Evolutionary conservation across 2,113 vertebrate species (phyloP), one percentile per base, ranked within the genome.

Genomic region (Paradisaea rubra): DNA sequence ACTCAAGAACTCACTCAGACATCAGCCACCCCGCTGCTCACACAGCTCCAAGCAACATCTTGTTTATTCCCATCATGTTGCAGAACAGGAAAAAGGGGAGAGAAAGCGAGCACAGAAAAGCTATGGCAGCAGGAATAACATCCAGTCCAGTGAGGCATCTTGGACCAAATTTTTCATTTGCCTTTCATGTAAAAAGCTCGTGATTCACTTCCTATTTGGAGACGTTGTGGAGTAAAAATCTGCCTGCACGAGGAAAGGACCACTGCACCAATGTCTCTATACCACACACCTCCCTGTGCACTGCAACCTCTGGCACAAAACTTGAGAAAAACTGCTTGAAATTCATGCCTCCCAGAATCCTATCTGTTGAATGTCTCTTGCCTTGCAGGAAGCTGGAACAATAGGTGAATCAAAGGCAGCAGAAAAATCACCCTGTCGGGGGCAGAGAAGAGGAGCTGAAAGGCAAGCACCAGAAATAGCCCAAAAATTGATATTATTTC

Each of bases 381-480:
- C 95, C 92, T 93, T 73, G 80, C 56, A 93, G 88, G 88, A 81
- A 80, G 76, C 80, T 93, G 86, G 94, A 96, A 95, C 92, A 96
- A 95, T 93, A 88, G 95, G 88, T 69, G 95, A 96, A 94, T 94
- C 96, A 96, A 88, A 96, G 82, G 56, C 82, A 88, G 65, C 72
- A 81, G 47, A 60, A 89, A 87, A 95, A 92, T 91, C 94, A 91
- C 80, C 44, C 54, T 86, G 86, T 93, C 47, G 35, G 78, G 87
- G 85, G 39, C 86, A 94, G 42, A 88, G 86, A 93, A 88, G n/a
- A 35, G 64, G 47, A 92, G 39, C 92, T 54, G 77, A 91, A 49
- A 93, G 37, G 76, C 44, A 84, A 92, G 83, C 41, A 74, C 50
- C 44, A 94, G 77, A 94, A 95, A 93, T 81, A 90, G 52, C 21